These are phyloP conservation scores for Hemitrygon akajei DNA, from an alignment of 2,797 vertebrate species.

Conservation along the genomic window DNA sequence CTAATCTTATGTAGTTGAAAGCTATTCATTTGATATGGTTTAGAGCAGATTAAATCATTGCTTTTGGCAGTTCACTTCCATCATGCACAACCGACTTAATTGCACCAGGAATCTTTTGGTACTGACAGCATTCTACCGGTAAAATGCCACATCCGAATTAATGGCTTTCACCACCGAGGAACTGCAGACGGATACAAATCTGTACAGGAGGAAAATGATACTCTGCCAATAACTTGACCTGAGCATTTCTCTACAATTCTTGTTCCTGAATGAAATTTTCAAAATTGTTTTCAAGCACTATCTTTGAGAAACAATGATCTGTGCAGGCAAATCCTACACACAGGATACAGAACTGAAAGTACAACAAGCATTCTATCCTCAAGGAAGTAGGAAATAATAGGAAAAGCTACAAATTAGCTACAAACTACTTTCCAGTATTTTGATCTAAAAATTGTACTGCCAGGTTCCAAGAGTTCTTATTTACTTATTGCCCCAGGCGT, in stretches of 20 bases:
- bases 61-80: constrained; percentile 29
- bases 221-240: background rate
- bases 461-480: background rate
- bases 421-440: background rate
- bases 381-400: background rate
- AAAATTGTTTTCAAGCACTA: background rate
- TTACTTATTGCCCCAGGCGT: too few relatives aligned
- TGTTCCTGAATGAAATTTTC: background rate
- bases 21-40: constrained; percentile 22
- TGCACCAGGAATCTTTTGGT: constrained; percentile 3
- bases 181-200: background rate
- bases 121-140: constrained; percentile 6
- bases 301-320: background rate
- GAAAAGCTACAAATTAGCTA: background rate
- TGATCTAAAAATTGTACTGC: background rate
- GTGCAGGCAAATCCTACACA: background rate
- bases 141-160: constrained; percentile 6
- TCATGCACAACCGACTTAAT: constrained; percentile 26
- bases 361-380: background rate
- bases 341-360: background rate
- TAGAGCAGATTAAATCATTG: constrained; percentile 20
- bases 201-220: too few relatives aligned
- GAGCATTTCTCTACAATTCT: too few relatives aligned
- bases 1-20: constrained; percentile 9
- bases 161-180: background rate